A percentile compares a stretch with the other conserved stretches of the same genome.
Evolutionary conservation across 2,888 invertebrate genomes (phyloP).

Genomic region (Cephus rjabovi): DNA sequence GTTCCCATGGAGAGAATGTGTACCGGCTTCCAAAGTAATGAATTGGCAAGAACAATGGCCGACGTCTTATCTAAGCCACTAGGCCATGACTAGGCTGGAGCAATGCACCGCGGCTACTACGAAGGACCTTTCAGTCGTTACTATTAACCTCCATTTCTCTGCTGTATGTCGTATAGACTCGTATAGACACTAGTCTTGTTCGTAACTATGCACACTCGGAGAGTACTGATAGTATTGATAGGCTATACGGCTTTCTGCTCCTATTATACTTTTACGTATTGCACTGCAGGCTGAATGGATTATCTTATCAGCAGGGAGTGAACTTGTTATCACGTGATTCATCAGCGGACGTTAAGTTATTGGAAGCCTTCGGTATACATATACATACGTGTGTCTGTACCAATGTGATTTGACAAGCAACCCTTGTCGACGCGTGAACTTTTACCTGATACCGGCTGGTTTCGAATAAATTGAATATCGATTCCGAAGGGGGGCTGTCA

Average conservation of each 20-base stretch:
- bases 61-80: conserved; percentile 24
- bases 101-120: neutral
- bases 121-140: neutral
- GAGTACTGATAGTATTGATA: neutral
- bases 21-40: conserved; percentile 5
- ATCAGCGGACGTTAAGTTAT: neutral
- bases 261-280: neutral
- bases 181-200: neutral
- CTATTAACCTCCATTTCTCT: neutral
- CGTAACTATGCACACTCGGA: neutral
- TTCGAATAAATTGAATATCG: neutral
- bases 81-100: conserved; percentile 12
- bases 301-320: neutral
- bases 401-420: neutral
- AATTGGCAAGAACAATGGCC: conserved; percentile 30
- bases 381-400: too few relatives aligned
- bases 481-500: neutral
- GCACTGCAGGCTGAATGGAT: neutral
- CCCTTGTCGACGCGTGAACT: neutral
- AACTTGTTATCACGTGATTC: neutral
- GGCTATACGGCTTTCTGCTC: neutral
- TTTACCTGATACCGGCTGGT: neutral
- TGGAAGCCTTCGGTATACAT: too few relatives aligned
- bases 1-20: neutral
- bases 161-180: neutral